Evolutionary conservation across 2,797 vertebrate genomes (phyloP).

Genomic region (Falco rusticolus): DNA sequence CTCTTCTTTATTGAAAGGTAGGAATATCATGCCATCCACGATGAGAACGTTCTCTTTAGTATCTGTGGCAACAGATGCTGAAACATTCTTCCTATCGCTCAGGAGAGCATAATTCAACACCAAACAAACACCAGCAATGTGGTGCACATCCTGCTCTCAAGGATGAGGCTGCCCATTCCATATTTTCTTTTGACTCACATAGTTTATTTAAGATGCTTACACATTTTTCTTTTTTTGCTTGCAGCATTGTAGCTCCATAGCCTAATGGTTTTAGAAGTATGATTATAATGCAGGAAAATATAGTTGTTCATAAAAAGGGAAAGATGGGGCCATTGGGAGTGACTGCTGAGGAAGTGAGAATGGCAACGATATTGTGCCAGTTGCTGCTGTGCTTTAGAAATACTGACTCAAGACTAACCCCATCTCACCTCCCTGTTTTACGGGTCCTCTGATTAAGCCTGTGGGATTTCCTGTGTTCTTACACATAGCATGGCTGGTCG

Average conservation of each 20-base stretch:
- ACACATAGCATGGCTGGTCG: background rate
- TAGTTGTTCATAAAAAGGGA: background rate
- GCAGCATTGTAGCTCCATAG: background rate
- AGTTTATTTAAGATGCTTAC: background rate
- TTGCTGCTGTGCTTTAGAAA: background rate
- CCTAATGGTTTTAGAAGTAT: background rate
- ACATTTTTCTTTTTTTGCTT: background rate
- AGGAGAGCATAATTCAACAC: background rate
- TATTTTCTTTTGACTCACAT: background rate
- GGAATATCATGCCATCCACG: background rate
- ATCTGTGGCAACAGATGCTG: conserved; percentile 37
- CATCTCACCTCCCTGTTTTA: background rate
- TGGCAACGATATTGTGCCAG: background rate
- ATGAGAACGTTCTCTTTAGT: background rate
- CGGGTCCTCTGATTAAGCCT: background rate
- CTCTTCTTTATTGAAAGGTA: background rate
- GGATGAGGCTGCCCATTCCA: background rate
- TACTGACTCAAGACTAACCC: background rate
- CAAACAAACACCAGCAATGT: background rate
- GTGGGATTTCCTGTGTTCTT: background rate
- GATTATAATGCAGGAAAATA: background rate
- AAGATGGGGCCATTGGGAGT: background rate
- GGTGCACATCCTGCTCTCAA: background rate
- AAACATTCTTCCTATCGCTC: background rate
- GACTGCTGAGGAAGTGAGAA: background rate